Evolutionary conservation across 2,888 invertebrate genomes (phyloP).

Genomic region (Oscheius sp.): DNA sequence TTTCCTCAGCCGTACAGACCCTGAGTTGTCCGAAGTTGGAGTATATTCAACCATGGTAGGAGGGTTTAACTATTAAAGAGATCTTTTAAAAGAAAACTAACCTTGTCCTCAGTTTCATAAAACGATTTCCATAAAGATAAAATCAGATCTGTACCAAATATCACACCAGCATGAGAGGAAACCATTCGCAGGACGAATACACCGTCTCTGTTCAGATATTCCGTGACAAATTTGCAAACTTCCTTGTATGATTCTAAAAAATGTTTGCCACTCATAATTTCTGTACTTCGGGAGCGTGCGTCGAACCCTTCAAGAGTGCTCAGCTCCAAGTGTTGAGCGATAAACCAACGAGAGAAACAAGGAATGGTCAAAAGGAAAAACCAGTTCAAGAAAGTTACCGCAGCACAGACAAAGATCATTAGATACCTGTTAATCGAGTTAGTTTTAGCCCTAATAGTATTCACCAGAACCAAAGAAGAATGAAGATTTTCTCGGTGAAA

Average conservation of each 20-base stretch:
- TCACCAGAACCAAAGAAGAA: slow-evolving; percentile 67
- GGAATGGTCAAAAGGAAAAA: slow-evolving; percentile 58
- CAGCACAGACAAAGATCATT: slow-evolving; percentile 54
- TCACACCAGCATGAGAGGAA: slow-evolving; percentile 63
- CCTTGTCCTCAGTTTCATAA: slow-evolving; percentile 38
- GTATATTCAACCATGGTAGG: slow-evolving; percentile 9
- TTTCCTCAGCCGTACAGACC: slow-evolving; percentile 8
- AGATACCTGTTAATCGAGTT: slow-evolving; percentile 55
- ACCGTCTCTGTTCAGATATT: slow-evolving; percentile 66
- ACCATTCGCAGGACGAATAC: slow-evolving; percentile 69
- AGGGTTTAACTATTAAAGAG: no score
- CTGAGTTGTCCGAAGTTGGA: background rate
- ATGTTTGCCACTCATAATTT: slow-evolving; percentile 17
- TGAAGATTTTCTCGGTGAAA: slow-evolving; percentile 70
- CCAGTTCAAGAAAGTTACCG: slow-evolving; percentile 65
- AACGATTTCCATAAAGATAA: slow-evolving; percentile 56
- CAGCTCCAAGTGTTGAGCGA: slow-evolving; percentile 63
- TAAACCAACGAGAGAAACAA: slow-evolving; percentile 66
- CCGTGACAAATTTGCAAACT: slow-evolving; percentile 58
- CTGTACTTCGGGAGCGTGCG: slow-evolving; percentile 14
- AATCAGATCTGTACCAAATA: slow-evolving; percentile 65
- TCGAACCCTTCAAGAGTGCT: slow-evolving; percentile 47
- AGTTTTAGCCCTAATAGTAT: background rate
- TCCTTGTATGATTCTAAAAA: slow-evolving; percentile 44
- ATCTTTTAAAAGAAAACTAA: background rate